phyloP scores from a whole-genome alignment of 1,140 invertebrate genomes.

The Choristoneura fumiferana region DNA sequence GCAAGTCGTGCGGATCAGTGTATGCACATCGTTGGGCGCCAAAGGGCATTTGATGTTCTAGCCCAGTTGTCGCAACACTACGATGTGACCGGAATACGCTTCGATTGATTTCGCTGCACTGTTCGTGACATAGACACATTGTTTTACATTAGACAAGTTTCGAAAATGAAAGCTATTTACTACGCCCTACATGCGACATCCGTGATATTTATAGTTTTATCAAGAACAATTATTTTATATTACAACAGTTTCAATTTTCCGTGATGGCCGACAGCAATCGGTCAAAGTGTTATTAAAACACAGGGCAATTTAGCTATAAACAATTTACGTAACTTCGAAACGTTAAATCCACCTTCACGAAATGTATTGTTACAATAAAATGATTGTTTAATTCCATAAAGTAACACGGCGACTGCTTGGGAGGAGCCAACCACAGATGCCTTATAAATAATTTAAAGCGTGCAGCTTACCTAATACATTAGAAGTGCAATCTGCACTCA shows the following conservation, averaged over 20 bases:
- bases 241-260: neutral
- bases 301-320: neutral
- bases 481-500: constrained; percentile 12
- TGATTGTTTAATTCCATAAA: neutral
- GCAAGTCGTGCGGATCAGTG: neutral
- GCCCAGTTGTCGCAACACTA: neutral
- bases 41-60: constrained; percentile 19
- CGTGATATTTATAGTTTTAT: neutral
- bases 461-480: neutral
- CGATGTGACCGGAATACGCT: constrained; percentile 4
- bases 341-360: neutral
- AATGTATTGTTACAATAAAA: constrained; percentile 2
- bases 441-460: constrained; percentile 22
- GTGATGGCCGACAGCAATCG: neutral
- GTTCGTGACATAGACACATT: constrained; percentile 9
- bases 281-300: constrained; percentile 9
- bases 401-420: neutral
- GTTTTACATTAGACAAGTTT: neutral
- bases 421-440: constrained; percentile 6
- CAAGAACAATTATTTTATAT: neutral
- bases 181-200: neutral
- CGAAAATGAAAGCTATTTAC: constrained; percentile 8
- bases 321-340: constrained; percentile 18
- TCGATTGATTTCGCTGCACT: neutral
- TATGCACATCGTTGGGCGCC: constrained; percentile 6